A percentile compares a stretch with the other conserved stretches of the same genome.
Conservation (phyloP, 2,888 invertebrate genomes). For the Ceramica pisi region DNA sequence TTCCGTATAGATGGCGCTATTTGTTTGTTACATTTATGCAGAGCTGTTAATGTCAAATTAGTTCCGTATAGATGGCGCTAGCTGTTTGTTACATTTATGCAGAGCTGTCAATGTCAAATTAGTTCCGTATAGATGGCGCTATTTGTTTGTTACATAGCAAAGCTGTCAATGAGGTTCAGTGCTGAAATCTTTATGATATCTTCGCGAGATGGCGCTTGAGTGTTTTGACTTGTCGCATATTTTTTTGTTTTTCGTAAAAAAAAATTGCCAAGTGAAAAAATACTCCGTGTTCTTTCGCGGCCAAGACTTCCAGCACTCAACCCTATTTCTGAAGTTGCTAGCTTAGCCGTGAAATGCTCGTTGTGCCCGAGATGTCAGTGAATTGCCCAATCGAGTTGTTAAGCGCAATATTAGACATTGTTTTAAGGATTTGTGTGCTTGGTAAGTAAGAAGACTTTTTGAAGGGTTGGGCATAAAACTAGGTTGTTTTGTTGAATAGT, state of each 20-base stretch:
- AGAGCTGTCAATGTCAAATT: slow-evolving; percentile 6
- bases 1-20: slow-evolving; percentile 1
- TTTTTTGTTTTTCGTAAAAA: background rate
- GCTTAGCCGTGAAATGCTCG: background rate
- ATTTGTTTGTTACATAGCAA: background rate
- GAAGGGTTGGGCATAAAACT: background rate
- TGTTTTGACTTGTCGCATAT: background rate
- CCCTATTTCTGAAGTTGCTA: background rate
- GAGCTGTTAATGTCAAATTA: slow-evolving; percentile 3
- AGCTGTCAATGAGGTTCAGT: background rate
- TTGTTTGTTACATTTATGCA: background rate
- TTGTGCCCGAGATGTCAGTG: background rate
- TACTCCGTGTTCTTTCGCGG: background rate
- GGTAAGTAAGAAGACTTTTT: slow-evolving; percentile 9
- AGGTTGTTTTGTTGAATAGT: background rate
- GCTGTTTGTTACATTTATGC: background rate
- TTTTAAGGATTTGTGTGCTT: slow-evolving; percentile 7
- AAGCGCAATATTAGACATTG: slow-evolving; percentile 3
- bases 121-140: slow-evolving; percentile 5
- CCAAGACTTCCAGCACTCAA: background rate
- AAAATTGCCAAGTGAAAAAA: background rate
- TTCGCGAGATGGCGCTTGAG: background rate
- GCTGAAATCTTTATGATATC: background rate
- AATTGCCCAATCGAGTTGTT: background rate
- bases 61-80: background rate